Conservation (phyloP, 2,113 vertebrate genomes). For the Otus sunia region DNA sequence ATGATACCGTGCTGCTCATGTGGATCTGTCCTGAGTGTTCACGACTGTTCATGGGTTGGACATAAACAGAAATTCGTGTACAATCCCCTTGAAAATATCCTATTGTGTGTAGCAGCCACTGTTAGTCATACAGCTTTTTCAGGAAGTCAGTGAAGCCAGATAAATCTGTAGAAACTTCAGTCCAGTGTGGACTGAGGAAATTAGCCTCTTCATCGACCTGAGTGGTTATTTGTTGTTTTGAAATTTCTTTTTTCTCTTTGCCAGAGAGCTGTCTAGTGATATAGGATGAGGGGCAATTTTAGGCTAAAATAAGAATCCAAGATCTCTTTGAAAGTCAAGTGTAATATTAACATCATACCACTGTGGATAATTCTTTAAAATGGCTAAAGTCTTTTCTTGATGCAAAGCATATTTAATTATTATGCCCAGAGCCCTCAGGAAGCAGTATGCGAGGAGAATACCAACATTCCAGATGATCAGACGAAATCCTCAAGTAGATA, state of each 20-base stretch:
- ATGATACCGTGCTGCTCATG: background rate
- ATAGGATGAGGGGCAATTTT: background rate
- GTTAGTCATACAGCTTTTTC: background rate
- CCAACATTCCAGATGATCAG: background rate
- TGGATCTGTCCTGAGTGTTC: background rate
- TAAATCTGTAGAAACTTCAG: background rate
- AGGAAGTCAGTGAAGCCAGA: background rate
- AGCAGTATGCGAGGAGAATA: background rate
- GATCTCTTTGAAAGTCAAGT: background rate
- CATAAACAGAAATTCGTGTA: background rate
- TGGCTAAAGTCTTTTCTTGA: background rate
- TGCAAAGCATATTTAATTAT: background rate
- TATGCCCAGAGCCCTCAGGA: background rate
- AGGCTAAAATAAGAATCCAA: conserved; percentile 19
- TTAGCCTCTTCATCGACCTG: background rate
- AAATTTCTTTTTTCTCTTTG: background rate
- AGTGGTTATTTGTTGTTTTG: background rate
- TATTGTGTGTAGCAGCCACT: background rate
- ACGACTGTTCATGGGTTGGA: background rate
- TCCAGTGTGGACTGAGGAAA: background rate
- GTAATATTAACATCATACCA: background rate
- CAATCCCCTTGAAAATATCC: background rate
- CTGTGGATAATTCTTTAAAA: conserved; percentile 6
- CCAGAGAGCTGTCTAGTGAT: background rate
- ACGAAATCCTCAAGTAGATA: background rate